Evolutionary conservation across 1,140 invertebrate genomes (phyloP).

Genomic region (Wasmannia auropunctata): DNA sequence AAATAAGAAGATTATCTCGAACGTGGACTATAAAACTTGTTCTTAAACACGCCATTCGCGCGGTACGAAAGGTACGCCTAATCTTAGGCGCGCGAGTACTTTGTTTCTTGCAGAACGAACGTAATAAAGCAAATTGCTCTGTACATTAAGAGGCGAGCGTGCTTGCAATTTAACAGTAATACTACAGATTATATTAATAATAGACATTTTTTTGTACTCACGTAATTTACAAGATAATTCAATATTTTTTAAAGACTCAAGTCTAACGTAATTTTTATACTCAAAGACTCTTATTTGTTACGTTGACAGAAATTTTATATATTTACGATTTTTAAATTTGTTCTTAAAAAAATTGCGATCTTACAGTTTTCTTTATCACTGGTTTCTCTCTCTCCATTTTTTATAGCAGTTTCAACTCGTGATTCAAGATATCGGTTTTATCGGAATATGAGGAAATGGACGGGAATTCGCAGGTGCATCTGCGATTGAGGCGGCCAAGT

Average conservation of each 20-base stretch:
- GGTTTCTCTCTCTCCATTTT: background rate
- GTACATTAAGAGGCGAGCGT: background rate
- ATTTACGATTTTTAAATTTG: background rate
- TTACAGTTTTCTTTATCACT: background rate
- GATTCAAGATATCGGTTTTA: background rate
- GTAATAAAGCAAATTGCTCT: slow-evolving; percentile 5
- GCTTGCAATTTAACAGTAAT: background rate
- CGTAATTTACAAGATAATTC: background rate
- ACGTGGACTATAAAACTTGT: background rate
- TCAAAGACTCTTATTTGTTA: background rate
- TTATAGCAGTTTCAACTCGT: background rate
- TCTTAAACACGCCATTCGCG: background rate
- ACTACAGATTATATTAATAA: background rate
- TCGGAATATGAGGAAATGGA: background rate
- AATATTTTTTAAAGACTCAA: background rate
- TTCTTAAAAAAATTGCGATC: background rate
- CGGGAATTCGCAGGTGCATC: background rate
- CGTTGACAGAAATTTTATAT: background rate
- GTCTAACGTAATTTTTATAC: background rate
- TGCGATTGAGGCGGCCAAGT: background rate
- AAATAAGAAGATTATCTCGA: background rate
- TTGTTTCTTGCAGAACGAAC: background rate
- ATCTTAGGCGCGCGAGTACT: background rate
- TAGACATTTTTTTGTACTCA: background rate
- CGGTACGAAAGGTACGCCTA: background rate